Evolutionary conservation across 2,113 vertebrate species (phyloP), one percentile per base, ranked within the genome.

Genomic region (Microcebus murinus): DNA sequence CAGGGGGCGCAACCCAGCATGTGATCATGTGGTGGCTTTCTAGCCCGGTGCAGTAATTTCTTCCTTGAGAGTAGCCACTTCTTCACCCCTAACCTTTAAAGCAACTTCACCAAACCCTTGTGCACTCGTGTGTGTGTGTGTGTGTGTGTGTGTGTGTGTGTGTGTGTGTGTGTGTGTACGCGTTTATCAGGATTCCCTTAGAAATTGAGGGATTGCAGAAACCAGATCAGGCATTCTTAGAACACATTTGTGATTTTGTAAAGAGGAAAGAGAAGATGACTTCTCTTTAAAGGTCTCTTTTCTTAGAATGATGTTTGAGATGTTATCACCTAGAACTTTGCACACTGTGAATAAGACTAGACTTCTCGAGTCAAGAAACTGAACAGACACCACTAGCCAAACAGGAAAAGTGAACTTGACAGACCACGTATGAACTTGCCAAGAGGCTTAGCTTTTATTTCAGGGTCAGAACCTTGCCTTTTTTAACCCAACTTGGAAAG

Each of bases 401-500:
- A 11, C 39, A 68, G 71, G 14, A 74, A 90, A 76, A 50, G 61
- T 71, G 36, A 82, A 86, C 15, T 55, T 39, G 25, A 10, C 68
- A 71, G 76, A 59, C 5, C 6, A 12, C 0, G 3, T 74, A 50
- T 80, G n/a, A 84, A 18, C 27, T 52, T 63, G 65, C 48, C 50
- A 73, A 92, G 7, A 77, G 21, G 20, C 15, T 52, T 67, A 76
- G 45, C 11, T 23, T 92, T 82, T 86, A 34, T 57, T 57, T 91
- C 65, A 77, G 57, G 74, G 14, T 90, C 73, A 84, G 27, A 88
- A 85, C 6, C 25, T 57, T 36, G 76, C 57, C 57, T 94, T 83
- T 39, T 84, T 96, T 77, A 79, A 77, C 36, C 67, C 63, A 96
- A 80, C 34, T 91, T 94, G 94, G n/a, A 87, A 86, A 89, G 61